These are phyloP conservation scores for Equus przewalskii DNA, from an alignment of 2,113 vertebrate species.

Conservation along the genomic window DNA sequence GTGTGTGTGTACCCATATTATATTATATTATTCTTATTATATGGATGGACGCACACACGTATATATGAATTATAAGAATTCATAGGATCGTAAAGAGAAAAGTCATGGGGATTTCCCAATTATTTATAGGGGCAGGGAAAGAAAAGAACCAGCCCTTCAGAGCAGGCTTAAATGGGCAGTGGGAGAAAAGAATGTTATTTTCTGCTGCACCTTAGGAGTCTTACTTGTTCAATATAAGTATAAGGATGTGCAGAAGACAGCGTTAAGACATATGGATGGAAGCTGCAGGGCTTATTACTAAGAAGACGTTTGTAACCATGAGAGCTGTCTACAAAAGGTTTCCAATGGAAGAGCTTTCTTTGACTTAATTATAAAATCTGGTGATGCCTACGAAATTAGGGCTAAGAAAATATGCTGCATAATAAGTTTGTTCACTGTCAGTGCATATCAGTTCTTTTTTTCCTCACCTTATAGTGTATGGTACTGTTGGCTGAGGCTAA, in stretches of 20 bases:
- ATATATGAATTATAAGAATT: neutral
- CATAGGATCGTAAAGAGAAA: neutral
- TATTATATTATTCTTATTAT: neutral
- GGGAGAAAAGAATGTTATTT: neutral
- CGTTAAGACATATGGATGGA: neutral
- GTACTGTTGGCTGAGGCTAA: neutral
- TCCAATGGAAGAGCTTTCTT: neutral
- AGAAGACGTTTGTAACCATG: neutral
- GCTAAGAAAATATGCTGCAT: neutral
- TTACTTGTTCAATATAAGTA: neutral
- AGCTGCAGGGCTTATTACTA: neutral
- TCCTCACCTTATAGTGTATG: neutral
- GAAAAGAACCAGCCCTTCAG: neutral
- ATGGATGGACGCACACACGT: no score
- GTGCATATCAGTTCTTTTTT: neutral
- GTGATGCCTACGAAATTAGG: neutral
- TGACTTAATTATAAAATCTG: conserved; percentile 13
- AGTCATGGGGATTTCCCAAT: neutral
- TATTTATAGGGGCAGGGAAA: neutral
- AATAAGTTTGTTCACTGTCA: neutral
- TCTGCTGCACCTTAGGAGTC: neutral
- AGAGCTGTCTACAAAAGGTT: neutral
- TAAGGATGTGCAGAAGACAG: neutral
- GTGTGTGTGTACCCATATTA: neutral
- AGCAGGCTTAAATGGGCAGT: neutral